Base-by-base conservation (phyloP, 2,888 invertebrate genomes). In the Volucella bombylans region DNA sequence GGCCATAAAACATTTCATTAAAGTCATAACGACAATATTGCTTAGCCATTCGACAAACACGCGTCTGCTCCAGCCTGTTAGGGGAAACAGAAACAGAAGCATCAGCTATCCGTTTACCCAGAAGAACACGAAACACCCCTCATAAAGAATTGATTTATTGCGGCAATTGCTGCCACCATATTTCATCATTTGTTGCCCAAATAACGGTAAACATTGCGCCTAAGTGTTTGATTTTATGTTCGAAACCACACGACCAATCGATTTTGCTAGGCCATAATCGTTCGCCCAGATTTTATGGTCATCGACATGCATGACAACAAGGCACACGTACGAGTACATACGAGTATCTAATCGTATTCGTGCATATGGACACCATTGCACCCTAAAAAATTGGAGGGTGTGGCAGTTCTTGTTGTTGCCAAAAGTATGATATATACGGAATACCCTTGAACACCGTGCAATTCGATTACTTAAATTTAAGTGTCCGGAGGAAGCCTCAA, bases 91-190 rank as follows among this genome's bases (percentile, higher is more conserved):
- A 23, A 23, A 3, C 54, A 31, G 31, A 31, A 31, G 31, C 31
- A 31, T 6, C 6, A 31, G 6, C 31, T 31, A 31, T 31, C 31
- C 31, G 31, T 31, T 31, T 31, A 31, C 41, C 15, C 14, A 15
- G 50, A 52, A 52, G 2, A 4, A 9, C 14, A 15, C 11, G 15
- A 61, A 15, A 62, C 62, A 52, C 41, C 61, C n/a, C 61, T 76
- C 67, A 76, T 76, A 68, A 76, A 59, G 76, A 50, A 54, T 10
- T 76, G 68, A 68, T 76, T 76, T 76, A 76, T 76, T 47, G 67
- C 47, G n/a, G n/a, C 68, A 74, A 57, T 74, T 67, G 74, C 74
- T 50, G 74, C 38, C 50, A 18, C 52, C 76, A 76, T 76, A 76
- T 68, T 68, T 76, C 68, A 68, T 76, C 47, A 68, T 52, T 62